Conservation (phyloP, 2,797 vertebrate genomes). For the Rhynchonycteris naso region DNA sequence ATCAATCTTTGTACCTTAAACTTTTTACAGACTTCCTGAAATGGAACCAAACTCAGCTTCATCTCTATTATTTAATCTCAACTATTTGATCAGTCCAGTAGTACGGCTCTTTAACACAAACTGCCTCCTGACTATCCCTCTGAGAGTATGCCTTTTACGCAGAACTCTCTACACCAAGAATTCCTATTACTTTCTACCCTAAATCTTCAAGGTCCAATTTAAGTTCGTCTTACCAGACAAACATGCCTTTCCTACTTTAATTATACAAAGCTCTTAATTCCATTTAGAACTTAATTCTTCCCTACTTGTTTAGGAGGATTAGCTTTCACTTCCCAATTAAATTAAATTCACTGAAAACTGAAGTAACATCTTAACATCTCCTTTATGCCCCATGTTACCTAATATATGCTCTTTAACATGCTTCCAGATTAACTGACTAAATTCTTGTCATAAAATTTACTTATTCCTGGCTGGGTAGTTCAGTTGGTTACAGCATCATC, state of each 20-base stretch:
- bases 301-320: not conserved
- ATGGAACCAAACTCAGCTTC: not conserved
- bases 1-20: not conserved
- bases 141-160: not conserved
- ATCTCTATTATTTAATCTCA: not conserved
- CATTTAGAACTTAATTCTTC: constrained; percentile 48
- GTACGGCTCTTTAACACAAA: not conserved
- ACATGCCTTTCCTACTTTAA: not conserved
- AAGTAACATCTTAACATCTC: not conserved
- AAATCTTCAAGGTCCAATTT: not conserved
- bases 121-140: not conserved
- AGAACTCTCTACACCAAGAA: not conserved
- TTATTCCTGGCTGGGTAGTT: not conserved
- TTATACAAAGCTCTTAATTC: not conserved
- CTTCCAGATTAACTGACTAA: constrained; percentile 12
- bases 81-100: not conserved
- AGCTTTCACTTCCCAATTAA: not conserved
- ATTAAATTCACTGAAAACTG: constrained; percentile 13
- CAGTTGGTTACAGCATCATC: no score
- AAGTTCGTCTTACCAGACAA: not conserved
- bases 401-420: not conserved
- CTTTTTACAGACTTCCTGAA: not conserved
- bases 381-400: not conserved
- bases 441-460: constrained; percentile 37
- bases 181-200: not conserved